Conservation (phyloP, 2,113 vertebrate species). For the Elachura formosa region DNA sequence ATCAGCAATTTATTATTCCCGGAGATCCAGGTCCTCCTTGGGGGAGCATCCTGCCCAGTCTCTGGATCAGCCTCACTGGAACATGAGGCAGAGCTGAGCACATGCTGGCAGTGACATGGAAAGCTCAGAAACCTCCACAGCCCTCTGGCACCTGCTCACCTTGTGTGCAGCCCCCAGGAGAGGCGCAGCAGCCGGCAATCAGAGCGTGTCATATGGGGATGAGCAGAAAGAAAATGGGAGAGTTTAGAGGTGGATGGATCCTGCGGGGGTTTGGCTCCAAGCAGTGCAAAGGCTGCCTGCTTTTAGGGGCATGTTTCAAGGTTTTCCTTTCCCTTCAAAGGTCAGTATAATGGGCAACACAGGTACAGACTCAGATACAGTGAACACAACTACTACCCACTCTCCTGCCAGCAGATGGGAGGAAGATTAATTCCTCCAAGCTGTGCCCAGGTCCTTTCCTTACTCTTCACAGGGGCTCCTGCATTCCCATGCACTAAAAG, state of each 20-base stretch:
- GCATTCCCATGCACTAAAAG: background rate
- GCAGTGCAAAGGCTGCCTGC: background rate
- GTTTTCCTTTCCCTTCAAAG: background rate
- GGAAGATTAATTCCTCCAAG: background rate
- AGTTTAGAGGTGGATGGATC: background rate
- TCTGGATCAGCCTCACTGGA: background rate
- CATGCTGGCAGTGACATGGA: rapidly evolving
- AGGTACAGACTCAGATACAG: background rate
- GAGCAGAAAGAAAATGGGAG: background rate
- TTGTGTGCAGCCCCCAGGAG: background rate
- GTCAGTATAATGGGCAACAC: background rate
- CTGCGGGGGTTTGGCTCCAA: background rate
- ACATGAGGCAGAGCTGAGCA: background rate
- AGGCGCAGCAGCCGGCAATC: background rate
- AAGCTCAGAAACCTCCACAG: background rate
- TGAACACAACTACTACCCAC: background rate
- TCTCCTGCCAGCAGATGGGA: background rate
- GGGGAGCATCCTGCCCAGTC: background rate
- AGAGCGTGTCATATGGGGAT: background rate
- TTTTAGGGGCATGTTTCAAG: background rate
- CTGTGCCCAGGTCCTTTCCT: background rate
- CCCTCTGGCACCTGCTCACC: background rate
- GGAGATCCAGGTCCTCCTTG: background rate
- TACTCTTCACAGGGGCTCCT: background rate
- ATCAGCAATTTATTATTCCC: background rate